Evolutionary conservation across 1,140 invertebrate species (phyloP).

Genomic region (Bombus impatiens): DNA sequence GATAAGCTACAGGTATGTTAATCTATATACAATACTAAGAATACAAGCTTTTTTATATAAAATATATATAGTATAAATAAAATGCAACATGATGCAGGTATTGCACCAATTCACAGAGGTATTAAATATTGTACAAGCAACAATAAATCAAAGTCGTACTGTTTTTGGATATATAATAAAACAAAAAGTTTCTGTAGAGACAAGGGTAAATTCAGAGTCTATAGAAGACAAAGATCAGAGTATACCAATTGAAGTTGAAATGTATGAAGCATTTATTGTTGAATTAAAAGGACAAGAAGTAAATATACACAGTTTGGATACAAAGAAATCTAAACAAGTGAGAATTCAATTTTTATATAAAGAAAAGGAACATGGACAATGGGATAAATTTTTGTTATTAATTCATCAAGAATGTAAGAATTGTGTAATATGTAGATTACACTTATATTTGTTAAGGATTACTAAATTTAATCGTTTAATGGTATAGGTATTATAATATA

Average conservation of each 20-base stretch:
- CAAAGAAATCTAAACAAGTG: conserved; percentile 85
- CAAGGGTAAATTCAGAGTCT: conserved; percentile 48
- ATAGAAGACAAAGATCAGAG: conserved; percentile 38
- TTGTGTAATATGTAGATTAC: background rate
- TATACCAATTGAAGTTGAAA: conserved; percentile 54
- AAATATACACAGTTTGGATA: conserved; percentile 82
- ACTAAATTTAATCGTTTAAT: conserved; percentile 5
- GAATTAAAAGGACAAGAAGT: conserved; percentile 83
- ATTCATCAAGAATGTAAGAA: conserved; percentile 90
- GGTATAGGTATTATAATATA: conserved; percentile 75
- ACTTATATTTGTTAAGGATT: conserved; percentile 19
- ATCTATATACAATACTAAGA: background rate
- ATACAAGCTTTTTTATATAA: background rate
- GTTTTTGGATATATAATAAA: conserved; percentile 87
- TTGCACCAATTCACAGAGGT: conserved; percentile 85
- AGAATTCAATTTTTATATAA: conserved; percentile 91
- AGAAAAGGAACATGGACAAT: conserved; percentile 85
- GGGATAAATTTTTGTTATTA: conserved; percentile 89
- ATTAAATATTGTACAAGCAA: conserved; percentile 89
- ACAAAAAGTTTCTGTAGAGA: conserved; percentile 61
- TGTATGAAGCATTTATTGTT: conserved; percentile 83
- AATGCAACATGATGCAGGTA: conserved; percentile 78
- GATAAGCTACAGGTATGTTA: conserved; percentile 73
- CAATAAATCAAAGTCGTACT: conserved; percentile 86
- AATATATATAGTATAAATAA: conserved; percentile 7